Base-by-base conservation (phyloP, 2,113 vertebrate species). In the Nothobranchius kuhntae region DNA sequence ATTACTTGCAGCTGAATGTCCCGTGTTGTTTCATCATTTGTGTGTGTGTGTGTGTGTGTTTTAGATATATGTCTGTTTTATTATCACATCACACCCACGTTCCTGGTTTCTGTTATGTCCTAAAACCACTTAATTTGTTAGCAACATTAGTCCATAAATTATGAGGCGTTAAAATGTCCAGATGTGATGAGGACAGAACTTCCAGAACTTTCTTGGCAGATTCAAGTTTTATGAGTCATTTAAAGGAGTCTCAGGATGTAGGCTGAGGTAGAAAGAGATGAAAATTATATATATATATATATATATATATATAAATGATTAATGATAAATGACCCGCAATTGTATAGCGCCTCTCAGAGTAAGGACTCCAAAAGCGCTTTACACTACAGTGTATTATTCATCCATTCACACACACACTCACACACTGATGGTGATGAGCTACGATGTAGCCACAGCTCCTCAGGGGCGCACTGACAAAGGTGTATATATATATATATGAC, bases 1-100 rank as follows among this genome's bases (percentile, higher is more conserved):
- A 89, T 90, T 72, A 86, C 77, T 87, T 74, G 79, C 86, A 88
- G 88, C 79, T 84, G 86, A 87, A 70, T 51, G 38, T 74, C 51
- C 76, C 64, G 42, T 65, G 65, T 67, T 80, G 21, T 73, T 78
- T 68, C 56, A 11, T 24, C 17, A 92, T 92, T 90, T 92, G 90
- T 93, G 55, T 71, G 21, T 21, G 21, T 15, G 9, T 15, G 9
- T 30, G 52, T 64, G 53, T 72, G 24, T 57, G 72, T 80, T 68
- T 75, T 67, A 66, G 59, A 74, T 70, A 67, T 82, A 57, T 71
- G 65, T 83, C 30, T 73, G 55, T 71, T 82, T 77, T 83, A 82
- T 82, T 81, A 78, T 77, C 67, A 71, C 60, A 75, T 88, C 74
- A 82, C 83, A 75, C 81, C 76, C 76, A 84, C 65, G 65, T 78